Percentiles rank a stretch among this genome's conserved stretches.
Evolutionary conservation across 2,113 vertebrate genomes (phyloP).

Genomic region (Laterallus jamaicensis): DNA sequence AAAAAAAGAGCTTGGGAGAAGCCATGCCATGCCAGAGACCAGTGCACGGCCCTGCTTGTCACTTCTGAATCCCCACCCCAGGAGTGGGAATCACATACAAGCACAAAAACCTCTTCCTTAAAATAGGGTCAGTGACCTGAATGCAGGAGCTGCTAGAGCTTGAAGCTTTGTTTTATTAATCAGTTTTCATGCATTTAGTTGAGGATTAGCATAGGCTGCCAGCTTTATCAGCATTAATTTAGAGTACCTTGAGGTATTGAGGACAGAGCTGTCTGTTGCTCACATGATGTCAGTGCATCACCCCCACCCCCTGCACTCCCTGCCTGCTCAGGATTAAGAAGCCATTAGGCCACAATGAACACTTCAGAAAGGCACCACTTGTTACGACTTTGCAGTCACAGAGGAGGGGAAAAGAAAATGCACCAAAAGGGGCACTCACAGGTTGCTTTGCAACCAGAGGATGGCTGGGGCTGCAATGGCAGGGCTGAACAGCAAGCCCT

Average conservation of each 20-base stretch:
- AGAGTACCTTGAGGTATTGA: slow-evolving; percentile 37
- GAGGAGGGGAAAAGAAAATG: background rate
- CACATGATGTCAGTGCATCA: background rate
- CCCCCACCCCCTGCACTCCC: background rate
- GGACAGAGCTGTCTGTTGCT: slow-evolving; percentile 30
- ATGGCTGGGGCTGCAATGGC: background rate
- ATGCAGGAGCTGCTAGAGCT: background rate
- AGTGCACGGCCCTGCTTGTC: background rate
- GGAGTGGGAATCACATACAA: background rate
- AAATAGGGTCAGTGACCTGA: slow-evolving; percentile 36
- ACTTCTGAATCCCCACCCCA: background rate
- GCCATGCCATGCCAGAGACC: background rate
- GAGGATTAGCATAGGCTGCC: slow-evolving; percentile 39
- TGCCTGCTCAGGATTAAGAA: background rate
- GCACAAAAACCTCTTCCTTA: slow-evolving; percentile 22
- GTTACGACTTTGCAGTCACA: background rate
- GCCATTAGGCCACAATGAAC: background rate
- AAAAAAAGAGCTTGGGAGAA: background rate
- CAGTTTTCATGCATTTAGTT: slow-evolving; percentile 38
- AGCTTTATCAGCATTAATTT: slow-evolving; percentile 48
- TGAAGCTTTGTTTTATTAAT: slow-evolving; percentile 63
- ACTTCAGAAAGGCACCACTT: background rate
- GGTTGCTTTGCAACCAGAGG: background rate
- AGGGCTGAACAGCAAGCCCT: background rate
- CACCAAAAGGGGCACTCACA: background rate